These are phyloP conservation scores for Plectus sambesii DNA, from an alignment of 1,140 invertebrate species.

Conservation along the genomic window DNA sequence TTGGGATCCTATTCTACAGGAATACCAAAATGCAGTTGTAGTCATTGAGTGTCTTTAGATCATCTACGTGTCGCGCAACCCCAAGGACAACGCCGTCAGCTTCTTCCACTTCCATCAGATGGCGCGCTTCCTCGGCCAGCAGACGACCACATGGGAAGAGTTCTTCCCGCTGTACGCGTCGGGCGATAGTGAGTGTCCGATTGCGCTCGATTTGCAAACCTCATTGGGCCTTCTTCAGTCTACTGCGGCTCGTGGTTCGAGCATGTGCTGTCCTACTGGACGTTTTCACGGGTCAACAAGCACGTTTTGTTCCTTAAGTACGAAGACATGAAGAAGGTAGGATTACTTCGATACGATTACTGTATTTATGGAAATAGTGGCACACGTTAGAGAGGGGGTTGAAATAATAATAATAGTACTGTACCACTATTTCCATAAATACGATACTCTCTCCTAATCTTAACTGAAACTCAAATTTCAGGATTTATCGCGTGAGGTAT, in stretches of 20 bases:
- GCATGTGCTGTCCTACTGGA: slow-evolving; percentile 51
- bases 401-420: not conserved
- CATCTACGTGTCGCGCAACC: slow-evolving; percentile 77
- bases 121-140: slow-evolving; percentile 41
- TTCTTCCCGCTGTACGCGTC: slow-evolving; percentile 39
- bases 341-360: slow-evolving; percentile 1
- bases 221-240: slow-evolving; percentile 15
- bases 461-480: not conserved
- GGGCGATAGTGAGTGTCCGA: slow-evolving; percentile 27
- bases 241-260: slow-evolving; percentile 50
- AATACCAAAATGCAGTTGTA: slow-evolving; percentile 3
- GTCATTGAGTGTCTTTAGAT: slow-evolving; percentile 58
- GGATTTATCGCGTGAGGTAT: slow-evolving; percentile 16
- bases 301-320: slow-evolving; percentile 52
- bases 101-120: slow-evolving; percentile 69
- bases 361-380: too few relatives aligned
- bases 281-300: slow-evolving; percentile 39
- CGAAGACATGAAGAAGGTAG: slow-evolving; percentile 50
- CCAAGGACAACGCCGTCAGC: slow-evolving; percentile 82
- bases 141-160: slow-evolving; percentile 33
- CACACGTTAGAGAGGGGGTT: too few relatives aligned
- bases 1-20: too few relatives aligned
- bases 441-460: not conserved
- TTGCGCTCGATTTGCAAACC: not conserved
- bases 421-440: too few relatives aligned